Evolutionary conservation across 2,888 invertebrate species (phyloP), one percentile per base, ranked within the genome.

Genomic region (Lordiphosa fenestrarum): DNA sequence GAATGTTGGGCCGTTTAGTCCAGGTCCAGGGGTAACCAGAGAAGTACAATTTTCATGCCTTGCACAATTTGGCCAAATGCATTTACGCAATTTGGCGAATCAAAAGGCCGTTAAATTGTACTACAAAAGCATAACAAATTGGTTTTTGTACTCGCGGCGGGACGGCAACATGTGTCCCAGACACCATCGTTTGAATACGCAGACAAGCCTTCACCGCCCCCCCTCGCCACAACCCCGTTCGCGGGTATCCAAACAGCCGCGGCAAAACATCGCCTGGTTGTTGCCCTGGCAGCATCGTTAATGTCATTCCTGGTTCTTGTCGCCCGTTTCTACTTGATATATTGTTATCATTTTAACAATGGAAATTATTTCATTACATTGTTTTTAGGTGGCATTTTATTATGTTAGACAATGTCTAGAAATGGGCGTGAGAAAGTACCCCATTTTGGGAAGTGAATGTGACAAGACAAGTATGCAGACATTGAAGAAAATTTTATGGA

Each of bases 331-430:
- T 83, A 62, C 73, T 84, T 88, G 86, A 87, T 88, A 87, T 87
- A 87, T 88, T 85, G 83, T 88, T 86, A 86, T 87, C 84, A 87
- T 88, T 87, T 85, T 61, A 83, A 86, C 81, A 76, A 84, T 81
- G 72, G 64, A 86, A 86, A 86, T 87, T 84, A 87, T 87, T 87
- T 88, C 87, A 86, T 86, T 86, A 86, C 85, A 80, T 76, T 85
- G 84, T 85, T 73, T 80, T 72, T 63, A 68, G 77, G 77, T 64
- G 69, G 63, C 62, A 57, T 65, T 70, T 76, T 61, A 82, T 76
- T 82, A 63, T 84, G 80, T 78, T 67, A 74, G 82, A 73, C 84
- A 73, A 52, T 62, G 30, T 13, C 47, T 33, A 21, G 19, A 13
- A 6, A 66, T 15, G 19, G n/a, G 7, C 6, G 33, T 4, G 39